These are phyloP conservation scores for Nilaparvata lugens DNA, from an alignment of 1,140 invertebrate species.

Conservation along the genomic window DNA sequence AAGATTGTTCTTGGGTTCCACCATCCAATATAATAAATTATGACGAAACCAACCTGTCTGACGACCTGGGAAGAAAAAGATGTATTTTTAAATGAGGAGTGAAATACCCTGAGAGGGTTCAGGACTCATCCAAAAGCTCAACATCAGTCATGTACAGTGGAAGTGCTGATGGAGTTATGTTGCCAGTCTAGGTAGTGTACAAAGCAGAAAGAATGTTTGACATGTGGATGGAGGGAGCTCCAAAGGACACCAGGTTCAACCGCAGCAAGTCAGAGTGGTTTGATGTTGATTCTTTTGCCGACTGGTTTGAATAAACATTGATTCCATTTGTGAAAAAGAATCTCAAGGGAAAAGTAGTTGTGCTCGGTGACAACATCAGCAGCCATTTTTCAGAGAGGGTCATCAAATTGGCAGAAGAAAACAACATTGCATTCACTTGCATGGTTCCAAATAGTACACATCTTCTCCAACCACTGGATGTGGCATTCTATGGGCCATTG, in stretches of 20 bases:
- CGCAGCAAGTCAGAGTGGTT: slow-evolving; percentile 9
- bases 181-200: slow-evolving; percentile 33
- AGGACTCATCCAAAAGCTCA: slow-evolving; percentile 21
- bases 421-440: slow-evolving; percentile 33
- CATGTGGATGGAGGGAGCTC: slow-evolving; percentile 32
- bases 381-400: slow-evolving; percentile 31
- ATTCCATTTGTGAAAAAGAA: slow-evolving; percentile 20
- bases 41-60: slow-evolving; percentile 36
- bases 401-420: slow-evolving; percentile 28
- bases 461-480: background rate
- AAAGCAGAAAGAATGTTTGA: slow-evolving; percentile 33
- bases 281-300: slow-evolving; percentile 4
- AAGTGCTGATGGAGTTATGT: slow-evolving; percentile 19
- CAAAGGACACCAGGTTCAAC: slow-evolving; percentile 20
- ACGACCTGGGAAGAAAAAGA: slow-evolving; percentile 25
- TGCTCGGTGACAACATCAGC: slow-evolving; percentile 34
- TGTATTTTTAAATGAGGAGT: slow-evolving; percentile 24
- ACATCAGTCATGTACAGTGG: slow-evolving; percentile 29
- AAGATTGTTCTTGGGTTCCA: slow-evolving; percentile 24
- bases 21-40: slow-evolving; percentile 34
- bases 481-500: slow-evolving; percentile 27
- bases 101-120: slow-evolving; percentile 27
- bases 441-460: slow-evolving; percentile 23
- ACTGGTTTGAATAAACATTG: slow-evolving; percentile 30
- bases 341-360: background rate